Conservation (phyloP, 2,888 invertebrate species). For the Aromia moschata region DNA sequence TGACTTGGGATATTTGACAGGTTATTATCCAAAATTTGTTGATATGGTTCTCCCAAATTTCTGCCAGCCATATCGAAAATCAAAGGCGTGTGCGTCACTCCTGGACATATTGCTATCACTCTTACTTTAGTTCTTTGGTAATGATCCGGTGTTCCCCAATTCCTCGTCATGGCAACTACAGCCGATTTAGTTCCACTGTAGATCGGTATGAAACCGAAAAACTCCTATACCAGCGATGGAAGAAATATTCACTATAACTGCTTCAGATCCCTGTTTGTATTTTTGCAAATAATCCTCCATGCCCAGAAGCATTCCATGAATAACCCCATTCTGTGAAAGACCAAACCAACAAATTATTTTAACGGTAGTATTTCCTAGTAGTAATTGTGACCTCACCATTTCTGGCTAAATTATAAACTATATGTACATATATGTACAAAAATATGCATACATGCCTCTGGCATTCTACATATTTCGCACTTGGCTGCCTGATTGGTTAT, state of each 20-base stretch:
- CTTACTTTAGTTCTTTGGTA: slow-evolving; percentile 63
- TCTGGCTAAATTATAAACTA: too few species aligned
- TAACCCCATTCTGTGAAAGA: slow-evolving; percentile 13
- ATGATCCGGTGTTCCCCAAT: slow-evolving; percentile 28
- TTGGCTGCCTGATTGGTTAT: too few species aligned
- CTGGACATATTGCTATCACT: slow-evolving; percentile 66
- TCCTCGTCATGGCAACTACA: slow-evolving; percentile 24
- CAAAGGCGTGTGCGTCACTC: slow-evolving; percentile 62
- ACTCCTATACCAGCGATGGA: slow-evolving; percentile 26
- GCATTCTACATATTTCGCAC: too few species aligned
- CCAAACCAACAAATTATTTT: too few species aligned
- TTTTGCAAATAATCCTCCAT: slow-evolving; percentile 31
- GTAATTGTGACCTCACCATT: too few species aligned
- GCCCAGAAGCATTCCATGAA: slow-evolving; percentile 25
- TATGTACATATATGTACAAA: too few species aligned
- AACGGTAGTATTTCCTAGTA: too few species aligned
- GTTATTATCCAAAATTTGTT: slow-evolving; percentile 26
- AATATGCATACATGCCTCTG: too few species aligned
- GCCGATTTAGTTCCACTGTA: slow-evolving; percentile 32
- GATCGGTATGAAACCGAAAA: slow-evolving; percentile 21
- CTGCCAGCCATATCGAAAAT: slow-evolving; percentile 40
- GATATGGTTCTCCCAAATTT: slow-evolving; percentile 36
- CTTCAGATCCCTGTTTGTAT: slow-evolving; percentile 28
- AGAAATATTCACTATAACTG: slow-evolving; percentile 30
- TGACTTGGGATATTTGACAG: too few species aligned